Evolutionary conservation across 1,140 invertebrate species (phyloP), one percentile per base, ranked within the genome.

Genomic region (Drosophila guanche): DNA sequence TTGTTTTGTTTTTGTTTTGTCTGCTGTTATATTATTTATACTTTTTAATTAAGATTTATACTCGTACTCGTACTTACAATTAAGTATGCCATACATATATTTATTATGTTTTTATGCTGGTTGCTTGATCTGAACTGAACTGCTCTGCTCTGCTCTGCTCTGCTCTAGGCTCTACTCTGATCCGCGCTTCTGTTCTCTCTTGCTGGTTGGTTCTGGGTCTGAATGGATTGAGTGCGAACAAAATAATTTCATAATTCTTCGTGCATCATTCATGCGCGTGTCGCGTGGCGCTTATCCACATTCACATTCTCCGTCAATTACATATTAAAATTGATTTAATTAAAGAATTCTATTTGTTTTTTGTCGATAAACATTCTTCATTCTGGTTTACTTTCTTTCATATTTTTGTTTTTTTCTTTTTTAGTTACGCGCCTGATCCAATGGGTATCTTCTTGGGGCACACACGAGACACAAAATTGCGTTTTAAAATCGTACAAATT

Each of bases 11-110:
- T 56, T 56, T 66, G 53, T 74, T 74, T 20, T 20, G 0, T 37
- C 61, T 75, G 60, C 54, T 51, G 68, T 72, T 71, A 63, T 63
- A 56, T 55, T 12, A 45, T 42, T 27, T 58, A 80, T 83, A 81
- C 51, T 67, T 66, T 70, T 70, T 86, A 78, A 81, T 88, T 86
- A 86, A 81, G 81, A 83, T 71, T 83, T 76, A 78, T 86, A 78
- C 33, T 37, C 33, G 27, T 29, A 29, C 27, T 29, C 27, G 33
- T 37, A 37, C 83, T 86, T 86, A 86, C 68, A 86, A 88, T 77
- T 85, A 86, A 61, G 71, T 80, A 76, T 86, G 78, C 83, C 81
- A 75, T 69, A 57, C 25, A 27, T 27, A 27, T 27, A 27, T 27
- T 5, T 27, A 5, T 6, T 27, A 37, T 37, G 12, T 37, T 20